Evolutionary conservation across 2,888 invertebrate genomes (phyloP), one percentile per base, ranked within the genome.

Genomic region (Bombylius discolor): DNA sequence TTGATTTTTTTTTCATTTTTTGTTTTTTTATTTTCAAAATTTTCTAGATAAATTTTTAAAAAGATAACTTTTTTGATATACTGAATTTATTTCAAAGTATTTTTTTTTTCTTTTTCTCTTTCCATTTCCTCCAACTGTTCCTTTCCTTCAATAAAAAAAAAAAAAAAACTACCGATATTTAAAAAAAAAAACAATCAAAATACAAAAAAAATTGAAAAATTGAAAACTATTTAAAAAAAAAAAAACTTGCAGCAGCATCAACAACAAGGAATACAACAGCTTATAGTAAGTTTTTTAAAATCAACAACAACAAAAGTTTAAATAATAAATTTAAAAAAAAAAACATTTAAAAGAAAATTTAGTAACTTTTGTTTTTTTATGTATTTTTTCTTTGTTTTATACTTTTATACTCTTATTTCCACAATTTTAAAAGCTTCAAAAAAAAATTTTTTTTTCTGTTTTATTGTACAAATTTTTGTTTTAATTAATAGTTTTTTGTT

Each of bases 201-300:
- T 36, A 36, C 9, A 8, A 9, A 36, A 36, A 9, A 36, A 36
- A 36, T 9, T 36, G 9, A 36, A 36, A 36, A 36, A 36, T 1
- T 36, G 9, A 36, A 36, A 36, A 36, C 6, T 50, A 53, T 58
- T 59, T 52, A 45, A 47, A 57, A 58, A 56, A 56, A 33, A 53
- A 58, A 59, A 60, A 58, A 62, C 76, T 77, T 81, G 73, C 82
- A 89, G 89, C 89, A 89, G 83, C 89, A 89, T 78, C 89, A 90
- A 78, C 90, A 90, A 79, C 89, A 89, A 77, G 89, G 89, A 76
- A 84, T 91, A 67, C 90, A 90, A 77, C 90, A 90, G 79, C 83
- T 91, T 79, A 83, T 91, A 84, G 91, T 91, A 84, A 87, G 90
- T 87, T 42, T 36, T 42, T 42, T 8, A 36, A 36, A 36, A 36